Conservation (phyloP, 2,888 invertebrate species). For the Tinea trinotella region DNA sequence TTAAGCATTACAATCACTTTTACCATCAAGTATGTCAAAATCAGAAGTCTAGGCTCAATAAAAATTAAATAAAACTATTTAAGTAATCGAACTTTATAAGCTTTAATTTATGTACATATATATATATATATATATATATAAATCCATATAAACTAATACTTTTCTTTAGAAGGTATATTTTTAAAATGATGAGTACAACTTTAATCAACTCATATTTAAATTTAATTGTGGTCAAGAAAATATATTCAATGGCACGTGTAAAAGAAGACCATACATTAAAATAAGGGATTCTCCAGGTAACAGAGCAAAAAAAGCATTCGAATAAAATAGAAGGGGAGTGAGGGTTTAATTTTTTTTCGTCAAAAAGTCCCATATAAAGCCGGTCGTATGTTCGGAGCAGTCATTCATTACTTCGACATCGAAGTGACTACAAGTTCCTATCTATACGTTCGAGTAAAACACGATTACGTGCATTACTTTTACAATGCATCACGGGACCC, state of each 20-base stretch:
- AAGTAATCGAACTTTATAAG: no score
- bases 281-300: slow-evolving; percentile 50
- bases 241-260: slow-evolving; percentile 61
- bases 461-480: slow-evolving; percentile 27
- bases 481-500: slow-evolving; percentile 4
- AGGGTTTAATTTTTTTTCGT: slow-evolving; percentile 54
- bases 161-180: no score
- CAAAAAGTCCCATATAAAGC: slow-evolving; percentile 50
- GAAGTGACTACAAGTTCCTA: slow-evolving; percentile 14
- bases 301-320: slow-evolving; percentile 37
- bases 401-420: slow-evolving; percentile 51
- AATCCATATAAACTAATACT: no score
- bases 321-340: slow-evolving; percentile 41
- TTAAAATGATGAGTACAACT: no score
- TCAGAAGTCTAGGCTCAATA: no score
- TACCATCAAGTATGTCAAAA: no score
- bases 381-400: slow-evolving; percentile 35
- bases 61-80: no score
- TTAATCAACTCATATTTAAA: slow-evolving; percentile 23
- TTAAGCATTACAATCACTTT: no score
- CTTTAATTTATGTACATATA: no score
- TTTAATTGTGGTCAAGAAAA: slow-evolving; percentile 29
- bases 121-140: no score
- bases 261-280: slow-evolving; percentile 34
- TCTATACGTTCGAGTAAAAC: no score